These are phyloP conservation scores for Conus canariensis DNA, from an alignment of 2,888 invertebrate genomes.

Conservation along the genomic window DNA sequence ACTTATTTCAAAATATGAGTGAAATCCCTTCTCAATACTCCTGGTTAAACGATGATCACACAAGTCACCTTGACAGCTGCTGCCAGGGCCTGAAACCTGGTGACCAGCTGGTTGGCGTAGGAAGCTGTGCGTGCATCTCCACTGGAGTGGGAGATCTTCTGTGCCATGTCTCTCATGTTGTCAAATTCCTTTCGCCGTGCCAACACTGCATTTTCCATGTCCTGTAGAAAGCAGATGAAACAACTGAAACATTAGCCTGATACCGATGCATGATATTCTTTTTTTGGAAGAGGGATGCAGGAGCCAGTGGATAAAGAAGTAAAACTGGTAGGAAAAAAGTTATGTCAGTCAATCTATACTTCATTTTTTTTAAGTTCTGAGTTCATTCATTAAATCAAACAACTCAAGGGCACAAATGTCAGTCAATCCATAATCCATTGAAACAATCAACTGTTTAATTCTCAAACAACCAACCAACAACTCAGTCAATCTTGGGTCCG, in stretches of 20 bases:
- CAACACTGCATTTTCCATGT: conserved; percentile 89
- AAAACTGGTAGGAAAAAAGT: not conserved
- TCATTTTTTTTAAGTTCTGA: too few species aligned
- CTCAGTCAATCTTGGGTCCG: not conserved
- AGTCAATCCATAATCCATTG: too few species aligned
- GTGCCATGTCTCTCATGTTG: conserved; percentile 85
- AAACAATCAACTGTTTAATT: not conserved
- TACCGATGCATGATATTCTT: too few species aligned
- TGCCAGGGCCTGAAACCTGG: conserved; percentile 84
- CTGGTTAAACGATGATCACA: too few species aligned
- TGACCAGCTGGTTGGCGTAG: conserved; percentile 88
- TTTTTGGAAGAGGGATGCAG: too few species aligned
- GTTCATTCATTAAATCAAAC: too few species aligned
- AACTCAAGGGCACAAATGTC: too few species aligned
- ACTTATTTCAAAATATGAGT: too few species aligned
- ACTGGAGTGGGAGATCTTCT: conserved; percentile 86
- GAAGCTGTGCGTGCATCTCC: conserved; percentile 91
- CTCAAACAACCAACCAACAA: not conserved
- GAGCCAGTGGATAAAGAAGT: too few species aligned
- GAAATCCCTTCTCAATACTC: too few species aligned
- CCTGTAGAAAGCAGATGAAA: conserved; percentile 61
- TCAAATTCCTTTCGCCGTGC: conserved; percentile 90
- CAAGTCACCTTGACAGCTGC: conserved; percentile 61
- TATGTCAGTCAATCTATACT: not conserved
- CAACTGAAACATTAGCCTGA: too few species aligned